A percentile compares a stretch with the other conserved stretches of the same genome.
These are phyloP conservation scores for Halocynthia roretzi DNA, from an alignment of 23 tunicate genomes.

Conservation along the genomic window DNA sequence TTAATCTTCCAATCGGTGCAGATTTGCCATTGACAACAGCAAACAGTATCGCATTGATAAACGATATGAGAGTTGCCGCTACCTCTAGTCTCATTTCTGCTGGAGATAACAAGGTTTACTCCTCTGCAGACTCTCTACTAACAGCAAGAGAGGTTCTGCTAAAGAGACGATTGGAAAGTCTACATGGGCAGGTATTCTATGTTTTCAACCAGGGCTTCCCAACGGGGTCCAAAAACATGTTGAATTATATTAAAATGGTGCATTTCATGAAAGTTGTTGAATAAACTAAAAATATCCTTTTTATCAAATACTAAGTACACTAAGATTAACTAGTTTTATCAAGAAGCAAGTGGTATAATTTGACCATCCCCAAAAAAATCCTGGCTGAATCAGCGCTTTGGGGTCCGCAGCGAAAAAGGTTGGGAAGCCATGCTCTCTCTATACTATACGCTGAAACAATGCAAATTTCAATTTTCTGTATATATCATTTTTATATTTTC, in stretches of 20 bases:
- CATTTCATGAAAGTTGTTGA: neutral
- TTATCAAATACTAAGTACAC: no score
- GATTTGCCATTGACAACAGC: neutral
- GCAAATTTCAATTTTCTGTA: no score
- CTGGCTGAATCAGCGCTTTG: no score
- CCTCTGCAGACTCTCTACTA: neutral
- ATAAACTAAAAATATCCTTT: no score
- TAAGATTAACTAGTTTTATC: no score
- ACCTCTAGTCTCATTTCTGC: neutral
- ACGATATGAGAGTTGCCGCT: neutral
- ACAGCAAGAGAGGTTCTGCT: slow-evolving; percentile 2
- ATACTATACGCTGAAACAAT: no score
- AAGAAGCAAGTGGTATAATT: no score
- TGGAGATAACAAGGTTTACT: neutral
- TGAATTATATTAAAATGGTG: neutral
- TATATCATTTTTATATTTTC: no score
- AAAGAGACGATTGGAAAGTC: slow-evolving; percentile 9
- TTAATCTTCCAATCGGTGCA: slow-evolving; percentile 36
- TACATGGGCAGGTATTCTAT: slow-evolving; percentile 7
- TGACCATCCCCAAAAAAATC: no score
- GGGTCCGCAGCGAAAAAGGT: no score
- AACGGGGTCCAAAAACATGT: neutral
- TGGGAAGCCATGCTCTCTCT: no score
- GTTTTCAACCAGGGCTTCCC: neutral
- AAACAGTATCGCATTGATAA: neutral